Evolutionary conservation across 2,888 invertebrate genomes (phyloP).

Genomic region (Rotaria sp.): DNA sequence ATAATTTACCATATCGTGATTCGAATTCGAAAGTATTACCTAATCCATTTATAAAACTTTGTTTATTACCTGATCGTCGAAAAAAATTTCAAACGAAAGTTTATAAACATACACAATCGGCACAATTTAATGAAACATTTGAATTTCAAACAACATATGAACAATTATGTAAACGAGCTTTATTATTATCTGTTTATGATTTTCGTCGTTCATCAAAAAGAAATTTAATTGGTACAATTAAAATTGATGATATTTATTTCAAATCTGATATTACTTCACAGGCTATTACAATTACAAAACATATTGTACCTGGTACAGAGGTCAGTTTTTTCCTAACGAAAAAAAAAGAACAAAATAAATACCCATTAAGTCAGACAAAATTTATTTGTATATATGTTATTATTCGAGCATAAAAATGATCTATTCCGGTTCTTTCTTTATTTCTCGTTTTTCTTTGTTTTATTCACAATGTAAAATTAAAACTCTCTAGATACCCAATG

Average conservation of each 20-base stretch:
- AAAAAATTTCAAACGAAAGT: slow-evolving; percentile 76
- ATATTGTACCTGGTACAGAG: slow-evolving; percentile 35
- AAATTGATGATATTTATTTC: slow-evolving; percentile 31
- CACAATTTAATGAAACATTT: slow-evolving; percentile 76
- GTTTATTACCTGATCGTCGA: slow-evolving; percentile 73
- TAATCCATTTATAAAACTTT: slow-evolving; percentile 78
- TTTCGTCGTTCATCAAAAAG: slow-evolving; percentile 80
- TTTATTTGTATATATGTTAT: too few species aligned
- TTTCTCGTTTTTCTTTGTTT: too few species aligned
- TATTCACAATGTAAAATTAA: too few species aligned
- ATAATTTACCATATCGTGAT: slow-evolving; percentile 19
- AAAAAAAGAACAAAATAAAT: too few species aligned
- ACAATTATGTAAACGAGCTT: slow-evolving; percentile 67
- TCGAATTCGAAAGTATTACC: slow-evolving; percentile 57
- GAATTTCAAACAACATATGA: slow-evolving; percentile 69
- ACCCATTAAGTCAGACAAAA: too few species aligned
- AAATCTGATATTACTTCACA: slow-evolving; percentile 15
- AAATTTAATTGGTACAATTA: slow-evolving; percentile 75
- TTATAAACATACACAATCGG: slow-evolving; percentile 71
- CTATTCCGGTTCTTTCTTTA: too few species aligned
- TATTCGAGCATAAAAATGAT: too few species aligned
- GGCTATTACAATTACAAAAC: slow-evolving; percentile 21
- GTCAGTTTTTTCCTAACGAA: not conserved
- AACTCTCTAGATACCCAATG: too few species aligned
- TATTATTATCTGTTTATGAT: slow-evolving; percentile 69